Percentiles rank a stretch among this genome's conserved stretches.
Evolutionary conservation across 2,113 vertebrate genomes (phyloP).

Genomic region (Perccottus glenii): DNA sequence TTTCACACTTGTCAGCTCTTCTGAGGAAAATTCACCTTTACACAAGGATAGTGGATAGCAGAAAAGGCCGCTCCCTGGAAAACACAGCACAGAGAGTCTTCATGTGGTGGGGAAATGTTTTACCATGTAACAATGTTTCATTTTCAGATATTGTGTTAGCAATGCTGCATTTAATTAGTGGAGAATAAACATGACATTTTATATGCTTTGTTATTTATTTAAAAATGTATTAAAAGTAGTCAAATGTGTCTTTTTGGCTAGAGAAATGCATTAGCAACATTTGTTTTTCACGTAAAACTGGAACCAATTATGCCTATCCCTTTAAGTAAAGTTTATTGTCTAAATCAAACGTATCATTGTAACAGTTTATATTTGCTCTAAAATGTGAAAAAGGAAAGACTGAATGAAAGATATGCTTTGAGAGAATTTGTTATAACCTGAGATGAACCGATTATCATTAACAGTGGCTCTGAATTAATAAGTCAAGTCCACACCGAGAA

Average conservation of each 20-base stretch:
- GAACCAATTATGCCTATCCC: no score
- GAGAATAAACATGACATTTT: not conserved
- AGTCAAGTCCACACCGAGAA: constrained; percentile 18
- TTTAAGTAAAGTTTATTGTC: no score
- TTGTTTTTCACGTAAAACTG: no score
- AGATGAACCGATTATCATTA: constrained; percentile 44
- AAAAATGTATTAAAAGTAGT: no score
- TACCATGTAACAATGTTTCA: constrained; percentile 56
- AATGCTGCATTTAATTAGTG: not conserved
- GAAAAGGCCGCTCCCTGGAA: constrained; percentile 56
- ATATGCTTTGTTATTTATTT: not conserved
- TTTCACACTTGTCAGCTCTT: constrained; percentile 82
- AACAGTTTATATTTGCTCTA: constrained; percentile 11
- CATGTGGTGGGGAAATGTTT: constrained; percentile 54
- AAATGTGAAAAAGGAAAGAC: constrained; percentile 1
- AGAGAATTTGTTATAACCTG: constrained; percentile 39
- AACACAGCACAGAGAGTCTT: constrained; percentile 52
- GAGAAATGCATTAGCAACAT: no score
- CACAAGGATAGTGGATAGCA: constrained; percentile 69
- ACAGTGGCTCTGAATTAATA: constrained; percentile 34
- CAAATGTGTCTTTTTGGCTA: no score
- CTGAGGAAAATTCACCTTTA: constrained; percentile 81
- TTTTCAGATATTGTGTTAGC: constrained; percentile 48
- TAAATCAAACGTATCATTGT: not conserved
- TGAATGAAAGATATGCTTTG: constrained; percentile 12